Base-by-base conservation (phyloP, 2,888 invertebrate genomes). In the Nemotelus pantherinus region DNA sequence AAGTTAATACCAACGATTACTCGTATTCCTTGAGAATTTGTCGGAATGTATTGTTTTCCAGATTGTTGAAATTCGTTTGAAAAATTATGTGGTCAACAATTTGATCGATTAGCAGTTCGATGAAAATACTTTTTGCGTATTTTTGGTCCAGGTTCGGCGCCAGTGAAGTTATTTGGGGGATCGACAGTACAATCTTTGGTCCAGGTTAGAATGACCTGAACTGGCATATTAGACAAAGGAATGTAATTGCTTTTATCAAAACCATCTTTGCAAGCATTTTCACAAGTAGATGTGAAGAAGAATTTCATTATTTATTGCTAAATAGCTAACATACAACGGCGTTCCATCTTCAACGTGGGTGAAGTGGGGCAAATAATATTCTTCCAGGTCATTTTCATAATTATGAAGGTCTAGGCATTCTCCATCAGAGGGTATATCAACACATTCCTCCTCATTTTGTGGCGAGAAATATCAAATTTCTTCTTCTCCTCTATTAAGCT, bases 11-110 rank as follows among this genome's bases (percentile, higher is more conserved):
- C 67, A 2, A 67, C 48, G 67, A 67, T 0, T 39, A 67, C 67
- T 2, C 48, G 67, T 1, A 48, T 67, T 67, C 48, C 67, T n/a
- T 65, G 0, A 3, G 43, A 47, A 47, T 1, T 60, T 58, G 74
- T 74, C 2, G 74, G 58, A 60, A 7, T 58, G 60, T 58, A 74
- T 48, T 44, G 45, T 45, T 58, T 74, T 25, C 60, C 74, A 2
- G 60, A 57, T 60, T 74, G 74, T 44, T 43, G 57, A 74, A 60
- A 60, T 60, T 45, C 10, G 74, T 74, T 45, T 74, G 74, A n/a
- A 2, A 74, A 74, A 55, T 3, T 70, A 70, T 67, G 2, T 45
- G 67, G 1, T 67, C 67, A 48, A 48, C 25, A 48, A 67, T 67
- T 67, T 67, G 2, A 2, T 10, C 44, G 0, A 2, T 67, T 1